These are phyloP conservation scores for Agonopterix arenella DNA, from an alignment of 2,888 invertebrate genomes.

Conservation along the genomic window DNA sequence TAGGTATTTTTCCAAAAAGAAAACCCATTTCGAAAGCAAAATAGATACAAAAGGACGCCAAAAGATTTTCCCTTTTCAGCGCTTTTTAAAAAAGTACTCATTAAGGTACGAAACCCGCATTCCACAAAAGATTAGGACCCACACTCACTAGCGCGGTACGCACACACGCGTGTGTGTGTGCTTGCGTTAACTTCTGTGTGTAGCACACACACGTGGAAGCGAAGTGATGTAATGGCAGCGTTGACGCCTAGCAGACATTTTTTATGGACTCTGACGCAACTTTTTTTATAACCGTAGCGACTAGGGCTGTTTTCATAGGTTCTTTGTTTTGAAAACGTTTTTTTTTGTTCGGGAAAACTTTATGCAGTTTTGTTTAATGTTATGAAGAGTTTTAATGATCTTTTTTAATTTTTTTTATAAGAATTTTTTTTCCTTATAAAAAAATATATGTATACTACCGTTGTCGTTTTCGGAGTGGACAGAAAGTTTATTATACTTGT, in stretches of 20 bases:
- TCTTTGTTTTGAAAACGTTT: not conserved
- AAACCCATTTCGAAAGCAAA: too few species aligned
- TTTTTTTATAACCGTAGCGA: slow-evolving; percentile 56
- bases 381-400: too few species aligned
- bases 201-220: slow-evolving; percentile 24
- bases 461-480: too few species aligned
- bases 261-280: slow-evolving; percentile 74
- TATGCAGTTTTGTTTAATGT: too few species aligned
- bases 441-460: too few species aligned
- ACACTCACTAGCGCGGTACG: slow-evolving; percentile 17
- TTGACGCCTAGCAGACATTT: slow-evolving; percentile 73
- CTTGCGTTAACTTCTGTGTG: slow-evolving; percentile 16
- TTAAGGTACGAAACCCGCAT: slow-evolving; percentile 68
- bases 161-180: slow-evolving; percentile 20
- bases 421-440: too few species aligned
- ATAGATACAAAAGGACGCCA: not conserved
- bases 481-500: too few species aligned
- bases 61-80: slow-evolving; percentile 63
- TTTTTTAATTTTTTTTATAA: too few species aligned
- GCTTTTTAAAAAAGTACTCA: slow-evolving; percentile 59
- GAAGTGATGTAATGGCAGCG: slow-evolving; percentile 64
- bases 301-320: not conserved
- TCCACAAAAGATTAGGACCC: slow-evolving; percentile 68
- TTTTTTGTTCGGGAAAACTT: too few species aligned
- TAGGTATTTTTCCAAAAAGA: not conserved